These are phyloP conservation scores for Napeogenes inachia DNA, from an alignment of 2,888 invertebrate genomes.

Conservation along the genomic window DNA sequence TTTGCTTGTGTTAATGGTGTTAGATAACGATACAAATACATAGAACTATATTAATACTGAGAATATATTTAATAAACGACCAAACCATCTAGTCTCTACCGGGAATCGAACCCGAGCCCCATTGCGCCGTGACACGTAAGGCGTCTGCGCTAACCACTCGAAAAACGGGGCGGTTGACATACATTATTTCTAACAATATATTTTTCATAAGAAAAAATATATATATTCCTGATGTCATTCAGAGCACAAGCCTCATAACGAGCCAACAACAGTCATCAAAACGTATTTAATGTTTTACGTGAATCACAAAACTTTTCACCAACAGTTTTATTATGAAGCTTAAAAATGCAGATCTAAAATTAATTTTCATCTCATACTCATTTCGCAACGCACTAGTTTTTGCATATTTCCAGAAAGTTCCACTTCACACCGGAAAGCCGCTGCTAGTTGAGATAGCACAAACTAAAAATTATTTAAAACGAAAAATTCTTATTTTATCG, in stretches of 20 bases:
- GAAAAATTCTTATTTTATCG: neutral
- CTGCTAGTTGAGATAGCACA: neutral
- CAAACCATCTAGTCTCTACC: neutral
- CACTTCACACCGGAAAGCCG: slow-evolving; percentile 10
- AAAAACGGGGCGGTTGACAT: too few species aligned
- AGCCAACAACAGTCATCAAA: slow-evolving; percentile 3
- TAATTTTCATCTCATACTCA: slow-evolving; percentile 17
- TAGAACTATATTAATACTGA: too few species aligned
- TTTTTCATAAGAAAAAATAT: neutral
- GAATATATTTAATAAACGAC: too few species aligned
- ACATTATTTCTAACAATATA: too few species aligned
- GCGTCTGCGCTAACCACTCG: neutral
- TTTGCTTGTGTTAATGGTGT: too few species aligned
- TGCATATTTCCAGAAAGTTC: slow-evolving; percentile 20
- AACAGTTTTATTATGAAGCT: slow-evolving; percentile 11
- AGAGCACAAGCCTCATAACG: neutral
- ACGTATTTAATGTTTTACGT: slow-evolving; percentile 3
- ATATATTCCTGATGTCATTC: neutral
- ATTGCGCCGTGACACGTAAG: neutral
- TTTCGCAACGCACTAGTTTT: slow-evolving; percentile 16
- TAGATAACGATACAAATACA: too few species aligned
- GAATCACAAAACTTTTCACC: slow-evolving; percentile 1
- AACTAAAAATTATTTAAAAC: slow-evolving; percentile 2
- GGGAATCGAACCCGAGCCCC: neutral
- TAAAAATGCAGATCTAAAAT: slow-evolving; percentile 21